Evolutionary conservation across 1,140 invertebrate genomes (phyloP).

Genomic region (Agrypnia vestita): DNA sequence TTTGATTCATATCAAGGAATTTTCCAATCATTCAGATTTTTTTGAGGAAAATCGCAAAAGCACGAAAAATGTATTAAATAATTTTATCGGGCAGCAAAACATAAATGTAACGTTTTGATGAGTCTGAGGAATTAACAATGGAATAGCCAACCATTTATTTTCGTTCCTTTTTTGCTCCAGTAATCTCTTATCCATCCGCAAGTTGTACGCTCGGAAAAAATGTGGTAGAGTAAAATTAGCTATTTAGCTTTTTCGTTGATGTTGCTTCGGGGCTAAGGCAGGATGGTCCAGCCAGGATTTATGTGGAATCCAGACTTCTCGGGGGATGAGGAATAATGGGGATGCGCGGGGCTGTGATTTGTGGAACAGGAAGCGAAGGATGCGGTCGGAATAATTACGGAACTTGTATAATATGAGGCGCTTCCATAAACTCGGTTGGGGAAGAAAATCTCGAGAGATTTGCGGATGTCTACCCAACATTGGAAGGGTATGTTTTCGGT

Average conservation of each 20-base stretch:
- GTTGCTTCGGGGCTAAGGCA: constrained; percentile 18
- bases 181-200: too few species aligned
- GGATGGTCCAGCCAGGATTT: constrained; percentile 41
- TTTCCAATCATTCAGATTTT: too few species aligned
- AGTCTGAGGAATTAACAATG: too few species aligned
- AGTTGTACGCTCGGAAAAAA: too few species aligned
- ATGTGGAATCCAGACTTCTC: constrained; percentile 29
- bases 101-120: too few species aligned
- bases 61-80: too few species aligned
- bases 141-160: too few species aligned
- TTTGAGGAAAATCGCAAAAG: too few species aligned
- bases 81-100: too few species aligned
- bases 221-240: constrained; percentile 16
- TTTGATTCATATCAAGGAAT: too few species aligned
- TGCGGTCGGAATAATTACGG: constrained; percentile 55
- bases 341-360: constrained; percentile 56
- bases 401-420: constrained; percentile 23
- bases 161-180: too few species aligned
- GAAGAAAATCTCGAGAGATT: constrained; percentile 43
- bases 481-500: too few species aligned
- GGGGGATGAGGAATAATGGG: constrained; percentile 17
- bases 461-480: constrained; percentile 15
- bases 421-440: constrained; percentile 11
- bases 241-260: constrained; percentile 25
- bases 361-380: constrained; percentile 54